Percentiles rank a stretch among this genome's conserved stretches.
Conservation (phyloP, 2,888 invertebrate genomes). For the Sialis lutaria region DNA sequence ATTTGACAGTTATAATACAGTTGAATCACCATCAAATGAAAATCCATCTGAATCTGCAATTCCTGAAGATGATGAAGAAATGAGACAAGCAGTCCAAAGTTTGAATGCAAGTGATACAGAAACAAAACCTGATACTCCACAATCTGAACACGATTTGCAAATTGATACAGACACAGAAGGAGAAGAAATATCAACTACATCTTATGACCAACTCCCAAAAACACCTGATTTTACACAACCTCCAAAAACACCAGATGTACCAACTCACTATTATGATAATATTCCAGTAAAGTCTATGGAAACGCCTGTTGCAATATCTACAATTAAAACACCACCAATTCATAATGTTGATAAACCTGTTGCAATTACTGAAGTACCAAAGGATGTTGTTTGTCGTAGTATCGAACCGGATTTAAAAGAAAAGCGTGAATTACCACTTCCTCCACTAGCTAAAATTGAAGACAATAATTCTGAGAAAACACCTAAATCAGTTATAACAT, state of each 20-base stretch:
- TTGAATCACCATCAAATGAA: slow-evolving; percentile 8
- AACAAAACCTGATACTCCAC: slow-evolving; percentile 68
- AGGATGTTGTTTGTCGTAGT: too few species aligned
- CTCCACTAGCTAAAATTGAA: too few species aligned
- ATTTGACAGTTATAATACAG: slow-evolving; percentile 31
- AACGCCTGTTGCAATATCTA: slow-evolving; percentile 4
- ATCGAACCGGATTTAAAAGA: too few species aligned
- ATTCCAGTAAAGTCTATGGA: slow-evolving; percentile 5
- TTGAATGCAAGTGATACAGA: slow-evolving; percentile 47
- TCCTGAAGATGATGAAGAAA: slow-evolving; percentile 60
- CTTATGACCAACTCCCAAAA: slow-evolving; percentile 27
- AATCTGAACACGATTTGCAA: slow-evolving; percentile 66
- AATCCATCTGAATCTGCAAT: slow-evolving; percentile 27
- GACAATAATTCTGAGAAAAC: too few species aligned
- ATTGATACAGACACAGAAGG: slow-evolving; percentile 73
- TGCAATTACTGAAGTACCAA: too few species aligned
- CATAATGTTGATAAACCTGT: too few species aligned
- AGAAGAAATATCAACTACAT: slow-evolving; percentile 31
- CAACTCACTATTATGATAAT: slow-evolving; percentile 27
- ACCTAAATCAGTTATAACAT: too few species aligned
- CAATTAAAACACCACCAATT: too few species aligned
- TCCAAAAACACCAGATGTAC: slow-evolving; percentile 35
- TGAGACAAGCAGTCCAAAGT: slow-evolving; percentile 69
- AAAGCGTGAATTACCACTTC: too few species aligned
- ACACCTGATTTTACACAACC: slow-evolving; percentile 30